A percentile compares a stretch with the other conserved stretches of the same genome.
phyloP scores from a whole-genome alignment of 92 coral and sea anemone genomes.

The Palythoa caribaeorum region DNA sequence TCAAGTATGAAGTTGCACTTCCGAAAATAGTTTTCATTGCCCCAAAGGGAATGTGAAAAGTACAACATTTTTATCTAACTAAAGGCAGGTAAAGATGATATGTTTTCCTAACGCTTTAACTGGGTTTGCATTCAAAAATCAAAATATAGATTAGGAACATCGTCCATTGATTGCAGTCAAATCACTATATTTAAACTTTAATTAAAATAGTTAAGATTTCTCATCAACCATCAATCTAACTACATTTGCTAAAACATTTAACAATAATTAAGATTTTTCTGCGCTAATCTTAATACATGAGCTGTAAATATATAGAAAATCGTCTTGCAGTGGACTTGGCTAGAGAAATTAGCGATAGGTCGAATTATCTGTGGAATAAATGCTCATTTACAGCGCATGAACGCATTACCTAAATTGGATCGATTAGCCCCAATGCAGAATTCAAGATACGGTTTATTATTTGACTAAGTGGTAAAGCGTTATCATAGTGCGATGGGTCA shows the following conservation, averaged over 20 bases:
- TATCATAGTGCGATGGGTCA: neutral
- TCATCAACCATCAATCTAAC: conserved; percentile 25
- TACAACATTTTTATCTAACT: neutral
- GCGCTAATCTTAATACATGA: conserved; percentile 14
- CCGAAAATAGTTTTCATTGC: neutral
- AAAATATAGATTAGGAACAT: neutral
- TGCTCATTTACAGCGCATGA: neutral
- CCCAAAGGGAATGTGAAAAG: neutral
- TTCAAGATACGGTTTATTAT: neutral
- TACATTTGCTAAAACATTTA: conserved; percentile 51
- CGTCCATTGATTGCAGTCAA: conserved; percentile 25
- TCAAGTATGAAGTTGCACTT: neutral
- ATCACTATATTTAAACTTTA: conserved; percentile 42
- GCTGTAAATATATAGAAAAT: neutral
- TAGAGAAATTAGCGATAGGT: neutral
- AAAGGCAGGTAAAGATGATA: neutral
- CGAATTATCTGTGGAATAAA: too few species aligned
- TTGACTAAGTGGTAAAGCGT: neutral
- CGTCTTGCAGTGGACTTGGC: neutral
- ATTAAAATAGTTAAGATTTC: conserved; percentile 41
- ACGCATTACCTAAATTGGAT: neutral
- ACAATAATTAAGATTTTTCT: conserved; percentile 1
- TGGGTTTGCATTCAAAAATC: neutral
- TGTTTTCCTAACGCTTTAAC: neutral
- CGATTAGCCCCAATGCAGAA: neutral